Evolutionary conservation across 2,797 vertebrate genomes (phyloP).

Genomic region (Hafferia zeledoni): DNA sequence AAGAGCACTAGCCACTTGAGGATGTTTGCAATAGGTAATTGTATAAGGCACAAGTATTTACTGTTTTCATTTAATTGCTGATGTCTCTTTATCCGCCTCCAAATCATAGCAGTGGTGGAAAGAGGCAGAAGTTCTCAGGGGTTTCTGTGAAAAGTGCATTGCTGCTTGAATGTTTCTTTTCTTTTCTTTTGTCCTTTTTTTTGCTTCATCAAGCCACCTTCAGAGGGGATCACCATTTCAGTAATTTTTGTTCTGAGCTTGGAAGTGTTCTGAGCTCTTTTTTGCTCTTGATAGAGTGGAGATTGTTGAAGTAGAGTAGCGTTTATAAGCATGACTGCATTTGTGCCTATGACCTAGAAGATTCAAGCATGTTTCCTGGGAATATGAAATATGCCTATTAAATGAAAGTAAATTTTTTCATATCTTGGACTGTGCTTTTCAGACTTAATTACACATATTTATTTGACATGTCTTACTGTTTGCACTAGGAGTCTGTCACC

Average conservation of each 20-base stretch:
- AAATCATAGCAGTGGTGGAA: not conserved
- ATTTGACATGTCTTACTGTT: not conserved
- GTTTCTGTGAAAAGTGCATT: not conserved
- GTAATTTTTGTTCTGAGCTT: not conserved
- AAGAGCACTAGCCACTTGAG: not conserved
- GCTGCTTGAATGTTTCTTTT: not conserved
- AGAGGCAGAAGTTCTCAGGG: not conserved
- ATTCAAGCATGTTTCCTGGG: not conserved
- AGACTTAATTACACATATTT: not conserved
- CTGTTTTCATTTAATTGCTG: not conserved
- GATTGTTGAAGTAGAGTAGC: not conserved
- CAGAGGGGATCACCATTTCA: not conserved
- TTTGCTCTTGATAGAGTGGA: not conserved
- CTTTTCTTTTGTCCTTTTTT: not conserved
- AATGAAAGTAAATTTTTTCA: not conserved
- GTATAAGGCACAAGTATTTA: not conserved
- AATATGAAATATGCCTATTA: not conserved
- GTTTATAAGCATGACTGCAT: not conserved
- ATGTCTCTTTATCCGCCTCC: not conserved
- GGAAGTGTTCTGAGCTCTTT: not conserved
- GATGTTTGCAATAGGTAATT: not conserved
- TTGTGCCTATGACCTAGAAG: not conserved
- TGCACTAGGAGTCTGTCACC: not conserved
- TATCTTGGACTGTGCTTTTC: not conserved
- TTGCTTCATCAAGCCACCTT: not conserved